These are phyloP conservation scores for Poecile montanus DNA, from an alignment of 2,797 vertebrate genomes.

Conservation along the genomic window DNA sequence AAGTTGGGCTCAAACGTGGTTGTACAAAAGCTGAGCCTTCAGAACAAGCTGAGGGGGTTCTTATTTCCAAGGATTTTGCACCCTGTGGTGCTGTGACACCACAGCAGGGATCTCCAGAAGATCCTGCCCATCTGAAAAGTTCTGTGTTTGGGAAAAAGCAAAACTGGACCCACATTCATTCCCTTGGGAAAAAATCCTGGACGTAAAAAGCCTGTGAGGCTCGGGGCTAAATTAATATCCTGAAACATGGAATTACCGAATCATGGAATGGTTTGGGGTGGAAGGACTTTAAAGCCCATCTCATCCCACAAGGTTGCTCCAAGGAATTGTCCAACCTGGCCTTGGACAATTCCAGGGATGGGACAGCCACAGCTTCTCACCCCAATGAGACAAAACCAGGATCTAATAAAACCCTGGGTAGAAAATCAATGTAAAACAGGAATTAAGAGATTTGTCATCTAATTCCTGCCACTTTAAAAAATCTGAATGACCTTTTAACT, in stretches of 20 bases:
- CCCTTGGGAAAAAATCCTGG: background rate
- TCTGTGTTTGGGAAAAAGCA: background rate
- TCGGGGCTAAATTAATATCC: background rate
- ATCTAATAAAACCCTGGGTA: background rate
- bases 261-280: background rate
- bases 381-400: background rate
- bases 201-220: background rate
- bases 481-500: background rate
- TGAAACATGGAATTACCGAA: background rate
- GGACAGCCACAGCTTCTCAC: background rate
- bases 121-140: background rate
- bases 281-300: background rate
- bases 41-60: rapidly evolving
- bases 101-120: background rate
- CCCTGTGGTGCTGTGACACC: background rate
- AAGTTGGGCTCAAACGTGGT: background rate
- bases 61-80: background rate
- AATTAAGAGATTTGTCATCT: background rate
- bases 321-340: background rate
- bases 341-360: background rate
- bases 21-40: background rate
- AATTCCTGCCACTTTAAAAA: background rate
- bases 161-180: background rate
- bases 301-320: background rate
- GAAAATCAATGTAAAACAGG: background rate